phyloP scores from a whole-genome alignment of 2,888 invertebrate genomes.

The Coelopa pilipes region DNA sequence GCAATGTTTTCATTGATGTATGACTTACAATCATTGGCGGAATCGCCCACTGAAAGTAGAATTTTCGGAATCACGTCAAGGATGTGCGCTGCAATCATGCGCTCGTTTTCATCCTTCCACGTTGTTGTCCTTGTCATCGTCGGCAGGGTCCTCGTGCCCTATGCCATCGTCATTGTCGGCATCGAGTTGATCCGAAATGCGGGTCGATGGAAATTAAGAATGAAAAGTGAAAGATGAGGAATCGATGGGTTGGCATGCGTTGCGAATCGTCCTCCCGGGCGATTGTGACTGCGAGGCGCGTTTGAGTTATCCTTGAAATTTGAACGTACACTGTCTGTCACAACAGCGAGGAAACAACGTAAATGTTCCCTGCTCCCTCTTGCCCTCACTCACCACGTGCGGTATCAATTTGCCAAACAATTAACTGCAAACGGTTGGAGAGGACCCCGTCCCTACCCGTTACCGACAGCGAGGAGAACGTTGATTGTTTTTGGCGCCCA shows the following conservation, averaged over 20 bases:
- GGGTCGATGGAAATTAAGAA: conserved; percentile 23
- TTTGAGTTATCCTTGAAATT: not conserved
- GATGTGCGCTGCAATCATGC: not conserved
- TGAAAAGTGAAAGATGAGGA: not conserved
- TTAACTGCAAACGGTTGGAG: conserved; percentile 19
- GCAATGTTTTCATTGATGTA: conserved; percentile 14
- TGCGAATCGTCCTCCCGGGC: not conserved
- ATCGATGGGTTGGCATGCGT: not conserved
- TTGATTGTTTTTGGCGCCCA: conserved; percentile 6
- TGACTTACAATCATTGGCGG: conserved; percentile 31
- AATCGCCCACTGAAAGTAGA: conserved; percentile 6
- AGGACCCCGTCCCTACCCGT: not conserved
- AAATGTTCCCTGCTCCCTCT: not conserved
- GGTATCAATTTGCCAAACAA: conserved; percentile 20
- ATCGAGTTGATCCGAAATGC: not conserved
- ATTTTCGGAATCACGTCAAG: not conserved
- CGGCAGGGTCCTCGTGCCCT: not conserved
- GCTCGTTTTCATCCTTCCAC: too few relatives aligned
- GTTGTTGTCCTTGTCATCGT: too few relatives aligned
- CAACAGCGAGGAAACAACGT: not conserved
- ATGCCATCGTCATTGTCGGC: not conserved
- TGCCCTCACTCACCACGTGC: not conserved
- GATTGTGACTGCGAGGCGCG: not conserved
- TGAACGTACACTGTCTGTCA: too few relatives aligned
- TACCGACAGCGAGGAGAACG: not conserved